phyloP scores from a whole-genome alignment of 2,888 invertebrate genomes.

The Oscheius sp. region DNA sequence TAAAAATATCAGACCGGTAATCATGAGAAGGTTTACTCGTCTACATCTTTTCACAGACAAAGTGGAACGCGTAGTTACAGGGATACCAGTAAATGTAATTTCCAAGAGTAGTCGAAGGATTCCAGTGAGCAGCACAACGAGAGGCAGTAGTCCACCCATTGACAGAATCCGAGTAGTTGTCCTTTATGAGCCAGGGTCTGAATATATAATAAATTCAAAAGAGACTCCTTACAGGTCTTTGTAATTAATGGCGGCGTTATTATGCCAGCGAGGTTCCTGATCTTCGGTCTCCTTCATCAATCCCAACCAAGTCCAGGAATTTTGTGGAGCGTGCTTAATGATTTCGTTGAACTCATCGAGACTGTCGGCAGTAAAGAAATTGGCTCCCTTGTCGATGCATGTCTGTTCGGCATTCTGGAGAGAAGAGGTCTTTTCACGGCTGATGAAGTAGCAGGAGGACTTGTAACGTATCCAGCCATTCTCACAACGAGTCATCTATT shows the following conservation, averaged over 20 bases:
- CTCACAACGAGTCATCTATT: slow-evolving; percentile 31
- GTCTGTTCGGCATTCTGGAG: slow-evolving; percentile 42
- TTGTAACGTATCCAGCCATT: slow-evolving; percentile 46
- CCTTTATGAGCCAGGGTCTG: slow-evolving; percentile 49
- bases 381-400: slow-evolving; percentile 43
- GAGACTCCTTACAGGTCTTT: slow-evolving; percentile 1
- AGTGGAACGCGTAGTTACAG: slow-evolving; percentile 39
- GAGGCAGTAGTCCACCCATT: slow-evolving; percentile 45
- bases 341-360: slow-evolving; percentile 40
- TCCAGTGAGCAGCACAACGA: slow-evolving; percentile 51
- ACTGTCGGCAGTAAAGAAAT: slow-evolving; percentile 44
- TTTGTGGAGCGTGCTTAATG: slow-evolving; percentile 4
- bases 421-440: slow-evolving; percentile 33
- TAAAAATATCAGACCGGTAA: no score
- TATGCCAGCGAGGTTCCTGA: background rate
- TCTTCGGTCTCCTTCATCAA: background rate
- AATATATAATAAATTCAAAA: background rate
- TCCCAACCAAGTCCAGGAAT: slow-evolving; percentile 46
- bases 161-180: slow-evolving; percentile 36
- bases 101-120: slow-evolving; percentile 22
- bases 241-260: background rate
- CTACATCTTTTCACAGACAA: slow-evolving; percentile 47
- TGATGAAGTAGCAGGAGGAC: slow-evolving; percentile 49
- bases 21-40: no score
- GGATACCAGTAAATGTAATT: slow-evolving; percentile 47